A percentile compares a stretch with the other conserved stretches of the same genome.
phyloP scores from a whole-genome alignment of 2,797 vertebrate genomes.

The Setipinna tenuifilis region DNA sequence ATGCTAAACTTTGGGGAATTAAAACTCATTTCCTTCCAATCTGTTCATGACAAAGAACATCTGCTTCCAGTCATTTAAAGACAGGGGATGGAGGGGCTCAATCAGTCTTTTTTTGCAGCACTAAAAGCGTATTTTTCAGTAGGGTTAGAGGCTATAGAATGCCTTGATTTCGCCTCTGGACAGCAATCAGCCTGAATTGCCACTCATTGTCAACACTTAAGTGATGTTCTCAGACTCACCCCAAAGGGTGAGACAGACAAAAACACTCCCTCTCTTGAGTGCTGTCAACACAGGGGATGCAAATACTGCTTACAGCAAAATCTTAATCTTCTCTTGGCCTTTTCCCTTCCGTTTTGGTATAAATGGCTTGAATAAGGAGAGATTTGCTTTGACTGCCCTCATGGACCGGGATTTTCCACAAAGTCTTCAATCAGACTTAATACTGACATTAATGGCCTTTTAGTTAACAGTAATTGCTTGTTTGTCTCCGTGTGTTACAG shows the following conservation, averaged over 20 bases:
- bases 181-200: constrained; percentile 9
- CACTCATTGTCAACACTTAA: constrained; percentile 18
- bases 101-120: constrained; percentile 7
- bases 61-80: constrained; percentile 31
- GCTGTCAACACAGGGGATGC: constrained; percentile 18
- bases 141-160: background rate
- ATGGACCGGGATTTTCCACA: constrained; percentile 30
- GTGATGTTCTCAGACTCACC: constrained; percentile 1
- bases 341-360: constrained; percentile 11
- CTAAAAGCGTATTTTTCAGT: background rate
- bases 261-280: constrained; percentile 11
- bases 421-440: constrained; percentile 17
- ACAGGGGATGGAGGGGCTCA: constrained; percentile 11
- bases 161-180: constrained; percentile 10
- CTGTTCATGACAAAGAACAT: constrained; percentile 44
- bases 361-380: constrained; percentile 26
- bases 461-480: constrained; percentile 18
- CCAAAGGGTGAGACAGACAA: constrained; percentile 11
- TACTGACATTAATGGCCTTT: constrained; percentile 33
- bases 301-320: constrained; percentile 17
- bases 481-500: constrained; percentile 11
- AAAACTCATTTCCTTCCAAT: constrained; percentile 53
- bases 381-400: constrained; percentile 21
- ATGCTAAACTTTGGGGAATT: constrained; percentile 59
- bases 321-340: constrained; percentile 23